Evolutionary conservation across 2,113 vertebrate species (phyloP), one percentile per base, ranked within the genome.

Genomic region (Gasterosteus aculeatus): DNA sequence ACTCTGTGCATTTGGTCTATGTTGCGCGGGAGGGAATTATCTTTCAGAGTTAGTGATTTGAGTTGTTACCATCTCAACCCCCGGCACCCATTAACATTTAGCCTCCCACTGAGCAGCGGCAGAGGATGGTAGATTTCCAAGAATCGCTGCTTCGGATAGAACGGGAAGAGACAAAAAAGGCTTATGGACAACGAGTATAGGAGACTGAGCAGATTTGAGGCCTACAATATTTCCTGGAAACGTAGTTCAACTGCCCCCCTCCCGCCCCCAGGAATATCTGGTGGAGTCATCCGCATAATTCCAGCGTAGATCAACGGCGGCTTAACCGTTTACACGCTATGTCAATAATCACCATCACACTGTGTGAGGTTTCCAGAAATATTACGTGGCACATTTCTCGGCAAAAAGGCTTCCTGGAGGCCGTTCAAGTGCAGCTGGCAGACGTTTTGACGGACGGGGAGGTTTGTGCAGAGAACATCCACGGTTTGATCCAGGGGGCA

Each of bases 221-320:
- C 11, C 19, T 29, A 0, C 59, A 66, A 87, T 80, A 59, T 82
- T 87, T 91, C 69, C 64, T 72, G 80, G 78, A 88, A 87, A 67
- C 16, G 22, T 12, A 3, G 60, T 81, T 79, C 29, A 70, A 80
- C 10, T 46, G 4, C 42, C 11, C 29, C 22, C 12, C 3, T 7
- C 29, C 22, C 12, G 2, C 10, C 3, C 9, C 1, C 10, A 8
- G 2, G 72, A 53, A 72, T 69, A 77, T 16, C 41, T 58, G 51
- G 18, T 57, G 14, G 15, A 83, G 77, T 85, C 61, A 64, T 59
- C 68, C 69, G 18, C 44, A 57, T 67, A 66, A 78, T 81, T 80
- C 63, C 22, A 16, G 12, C 81, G 66, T 71, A 60, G 56, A 75
- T 75, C 61, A 80, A 69, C 47, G 3, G 29, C 10, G 39, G 81